Evolutionary conservation across 2,797 vertebrate species (phyloP), one percentile per base, ranked within the genome.

Genomic region (Hapalemur alaotrensis): DNA sequence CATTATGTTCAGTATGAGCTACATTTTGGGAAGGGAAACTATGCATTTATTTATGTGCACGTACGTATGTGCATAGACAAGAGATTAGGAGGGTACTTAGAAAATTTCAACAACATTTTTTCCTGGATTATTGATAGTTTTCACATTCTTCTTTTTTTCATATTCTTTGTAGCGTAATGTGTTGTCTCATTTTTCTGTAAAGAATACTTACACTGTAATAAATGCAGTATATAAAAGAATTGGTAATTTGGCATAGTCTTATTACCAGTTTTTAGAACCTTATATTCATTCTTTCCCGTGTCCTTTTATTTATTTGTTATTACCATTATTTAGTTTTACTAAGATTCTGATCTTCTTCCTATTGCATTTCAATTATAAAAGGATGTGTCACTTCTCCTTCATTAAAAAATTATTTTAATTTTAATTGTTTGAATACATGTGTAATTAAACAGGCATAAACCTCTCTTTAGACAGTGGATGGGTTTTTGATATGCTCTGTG

Each of bases 1-100:
- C 91, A 96, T 83, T 81, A 84, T 94, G 83, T 91, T 93, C 89
- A 90, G 76, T 85, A 30, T 75, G 91, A 95, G 72, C 79, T 97
- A 91, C 78, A 84, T 46, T 95, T 94, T 93, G 91, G 91, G 94
- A 95, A 92, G 69, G 32, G 93, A 93, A 93, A 73, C 32, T 48
- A 46, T 83, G 67, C 76, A 61, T 93, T 96, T 95, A 91, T 73
- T 96, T 92, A 78, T 93, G 61, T 69, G 67, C n/a, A n/a, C 41
- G 10, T 89, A 54, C 95, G 41, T 92, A n/a, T 95, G 78, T 69
- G 28, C 79, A 83, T 28, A 91, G 79, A 89, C 6, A 76, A 73
- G 76, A 67, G n/a, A 90, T 95, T 89, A 94, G 83, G 86, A 59
- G 80, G 22, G 1, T 30, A 30, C 72, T 93, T 93, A 28, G 9